Base-by-base conservation (phyloP, 2,888 invertebrate species). In the Invenusta paracnida region DNA sequence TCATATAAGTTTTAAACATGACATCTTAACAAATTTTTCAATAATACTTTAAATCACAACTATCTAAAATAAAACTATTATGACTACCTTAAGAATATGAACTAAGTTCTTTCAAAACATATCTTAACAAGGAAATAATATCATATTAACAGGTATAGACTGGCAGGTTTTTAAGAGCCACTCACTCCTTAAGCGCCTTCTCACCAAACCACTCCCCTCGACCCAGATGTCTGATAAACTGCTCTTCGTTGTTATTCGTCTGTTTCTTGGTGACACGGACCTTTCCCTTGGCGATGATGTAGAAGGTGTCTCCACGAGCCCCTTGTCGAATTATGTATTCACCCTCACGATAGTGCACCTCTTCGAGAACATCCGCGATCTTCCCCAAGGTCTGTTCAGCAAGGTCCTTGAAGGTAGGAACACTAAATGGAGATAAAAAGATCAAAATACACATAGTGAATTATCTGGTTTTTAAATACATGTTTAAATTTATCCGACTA, bases 131-230 rank as follows among this genome's bases (percentile, higher is more conserved):
- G n/a, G n/a, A n/a, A n/a, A n/a, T n/a, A n/a, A n/a, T n/a, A n/a
- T n/a, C n/a, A n/a, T n/a, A n/a, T 79, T 25, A 79, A 79, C 11
- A 79, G 5, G 5, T 11, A 5, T 79, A 11, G 29, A 11, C 2
- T 28, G 25, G 25, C 5, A 5, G 29, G n/a, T 79, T 11, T 13
- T 79, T 79, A n/a, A 79, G 29, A 5, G 25, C 27, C 25, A 87
- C 89, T 88, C 88, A 92, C 92, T 91, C 90, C 87, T 91, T 90
- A 87, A 98, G 93, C 66, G 97, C 97, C 90, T 96, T 96, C 92
- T 98, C 98, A 29, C 98, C 98, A 91, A 98, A 98, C 94, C 97
- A 98, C 91, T 98, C 98, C 23, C 98, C 98, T 91, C 96, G 95
- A 87, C 94, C 94, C 85, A 98, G 93, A 84, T 94, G 94, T 87